Evolutionary conservation across 2,797 vertebrate species (phyloP).

Genomic region (Gallirallus australis): DNA sequence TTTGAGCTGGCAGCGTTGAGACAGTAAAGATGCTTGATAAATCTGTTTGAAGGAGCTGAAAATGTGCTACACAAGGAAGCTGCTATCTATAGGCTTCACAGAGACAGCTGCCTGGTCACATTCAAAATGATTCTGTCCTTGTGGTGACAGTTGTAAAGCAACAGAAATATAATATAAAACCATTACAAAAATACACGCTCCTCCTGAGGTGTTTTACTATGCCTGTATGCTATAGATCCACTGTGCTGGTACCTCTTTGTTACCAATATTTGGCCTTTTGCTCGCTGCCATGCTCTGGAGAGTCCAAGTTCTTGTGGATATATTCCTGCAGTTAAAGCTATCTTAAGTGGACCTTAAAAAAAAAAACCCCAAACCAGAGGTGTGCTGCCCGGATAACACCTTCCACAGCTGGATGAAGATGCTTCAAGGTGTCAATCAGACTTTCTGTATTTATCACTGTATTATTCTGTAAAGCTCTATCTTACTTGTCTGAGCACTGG

Average conservation of each 20-base stretch:
- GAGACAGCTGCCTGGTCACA: slow-evolving; percentile 60
- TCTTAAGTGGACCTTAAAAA: background rate
- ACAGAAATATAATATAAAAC: slow-evolving; percentile 13
- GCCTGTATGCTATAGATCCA: background rate
- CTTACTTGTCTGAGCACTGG: background rate
- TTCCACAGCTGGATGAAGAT: background rate
- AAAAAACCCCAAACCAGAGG: background rate
- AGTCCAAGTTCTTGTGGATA: fast-evolving
- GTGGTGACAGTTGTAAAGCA: slow-evolving; percentile 51
- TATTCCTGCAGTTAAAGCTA: background rate
- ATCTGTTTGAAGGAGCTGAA: slow-evolving; percentile 64
- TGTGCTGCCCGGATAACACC: background rate
- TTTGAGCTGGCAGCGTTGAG: slow-evolving; percentile 59
- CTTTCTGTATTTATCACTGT: background rate
- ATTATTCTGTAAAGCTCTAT: background rate
- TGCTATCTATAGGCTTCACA: slow-evolving; percentile 62
- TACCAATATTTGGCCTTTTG: background rate
- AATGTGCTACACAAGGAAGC: slow-evolving; percentile 59
- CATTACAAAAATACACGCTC: background rate
- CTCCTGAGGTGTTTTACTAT: background rate
- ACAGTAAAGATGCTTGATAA: slow-evolving; percentile 60
- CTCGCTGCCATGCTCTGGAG: background rate
- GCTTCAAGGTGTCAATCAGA: background rate
- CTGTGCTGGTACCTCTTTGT: background rate
- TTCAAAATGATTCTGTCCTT: slow-evolving; percentile 42